These are phyloP conservation scores for Cotesia typhae DNA, from an alignment of 1,140 invertebrate species.

Conservation along the genomic window DNA sequence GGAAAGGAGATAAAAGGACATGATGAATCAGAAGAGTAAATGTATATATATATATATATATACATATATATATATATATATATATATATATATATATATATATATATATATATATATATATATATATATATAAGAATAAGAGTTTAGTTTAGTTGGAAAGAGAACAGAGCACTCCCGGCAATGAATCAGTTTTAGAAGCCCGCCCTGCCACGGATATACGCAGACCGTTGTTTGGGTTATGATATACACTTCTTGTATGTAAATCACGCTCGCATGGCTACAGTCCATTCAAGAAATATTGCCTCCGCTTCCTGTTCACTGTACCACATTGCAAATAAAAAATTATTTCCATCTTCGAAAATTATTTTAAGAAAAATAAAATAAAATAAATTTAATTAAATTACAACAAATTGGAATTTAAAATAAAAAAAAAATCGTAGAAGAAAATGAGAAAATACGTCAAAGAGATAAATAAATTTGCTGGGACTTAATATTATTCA, in stretches of 20 bases:
- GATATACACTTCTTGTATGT: conserved; percentile 37
- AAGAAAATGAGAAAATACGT: conserved; percentile 6
- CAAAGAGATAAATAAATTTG: conserved; percentile 22
- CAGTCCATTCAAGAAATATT: conserved; percentile 29
- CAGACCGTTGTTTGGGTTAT: conserved; percentile 30
- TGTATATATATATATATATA: too few relatives aligned
- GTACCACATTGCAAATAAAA: not conserved
- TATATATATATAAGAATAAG: too few relatives aligned
- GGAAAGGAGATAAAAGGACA: too few relatives aligned
- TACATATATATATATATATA: too few relatives aligned
- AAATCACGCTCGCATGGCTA: conserved; percentile 32
- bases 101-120: too few relatives aligned
- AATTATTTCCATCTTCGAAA: not conserved
- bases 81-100: too few relatives aligned
- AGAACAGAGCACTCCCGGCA: conserved; percentile 23
- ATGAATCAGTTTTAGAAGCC: conserved; percentile 38
- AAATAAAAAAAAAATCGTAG: conserved; percentile 24
- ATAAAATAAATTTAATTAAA: not conserved
- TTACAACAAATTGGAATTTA: not conserved
- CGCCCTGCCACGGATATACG: conserved; percentile 22
- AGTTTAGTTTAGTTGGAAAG: not conserved
- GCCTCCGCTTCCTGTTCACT: conserved; percentile 13
- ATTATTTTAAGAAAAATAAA: not conserved
- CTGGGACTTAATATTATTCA: conserved; percentile 5
- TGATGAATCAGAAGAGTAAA: not conserved